Evolutionary conservation across 2,888 invertebrate genomes (phyloP), one percentile per base, ranked within the genome.

Genomic region (Drosophila melanosoma): DNA sequence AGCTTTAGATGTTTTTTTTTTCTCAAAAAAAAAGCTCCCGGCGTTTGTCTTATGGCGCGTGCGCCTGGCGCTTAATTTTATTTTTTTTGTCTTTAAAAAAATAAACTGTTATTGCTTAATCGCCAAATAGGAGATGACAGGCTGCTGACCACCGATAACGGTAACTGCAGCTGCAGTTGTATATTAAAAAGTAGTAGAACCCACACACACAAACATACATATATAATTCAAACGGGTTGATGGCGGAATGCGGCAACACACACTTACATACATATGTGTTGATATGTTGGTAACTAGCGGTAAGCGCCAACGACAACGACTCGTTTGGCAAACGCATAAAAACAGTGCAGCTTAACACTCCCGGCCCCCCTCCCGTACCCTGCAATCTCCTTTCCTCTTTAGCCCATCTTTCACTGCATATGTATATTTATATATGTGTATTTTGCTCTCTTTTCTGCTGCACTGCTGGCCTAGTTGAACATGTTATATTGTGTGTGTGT

Each of bases 291-390:
- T 63, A 82, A 73, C 67, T 81, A 83, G 89, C 89, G 89, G 89
- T 89, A 89, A 84, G 82, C 85, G 61, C 81, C 82, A 79, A 79
- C 79, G 87, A 84, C 82, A 79, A 79, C 79, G 87, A 84, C 83
- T 89, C 82, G 83, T 89, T 87, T 84, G 84, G 80, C 79, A 79
- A 45, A 85, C 83, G 80, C 82, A 84, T 69, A 74, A 67, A 67
- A 67, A 67, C 36, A 69, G 59, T 66, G 65, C 70, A 78, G 70
- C 69, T 69, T 61, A 61, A 48, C 58, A 29, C 62, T 48, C 12
- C 40, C 29, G 17, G 11, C 2, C 15, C 7, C 40, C 35, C 59
- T 8, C 12, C 12, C 45, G n/a, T 35, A 20, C 35, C 8, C 35
- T 49, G 7, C 11, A 38, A n/a, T 2, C 11, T 20, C 11, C 17